Base-by-base conservation (phyloP, 2,888 invertebrate genomes). In the Dolichomitus sp. region DNA sequence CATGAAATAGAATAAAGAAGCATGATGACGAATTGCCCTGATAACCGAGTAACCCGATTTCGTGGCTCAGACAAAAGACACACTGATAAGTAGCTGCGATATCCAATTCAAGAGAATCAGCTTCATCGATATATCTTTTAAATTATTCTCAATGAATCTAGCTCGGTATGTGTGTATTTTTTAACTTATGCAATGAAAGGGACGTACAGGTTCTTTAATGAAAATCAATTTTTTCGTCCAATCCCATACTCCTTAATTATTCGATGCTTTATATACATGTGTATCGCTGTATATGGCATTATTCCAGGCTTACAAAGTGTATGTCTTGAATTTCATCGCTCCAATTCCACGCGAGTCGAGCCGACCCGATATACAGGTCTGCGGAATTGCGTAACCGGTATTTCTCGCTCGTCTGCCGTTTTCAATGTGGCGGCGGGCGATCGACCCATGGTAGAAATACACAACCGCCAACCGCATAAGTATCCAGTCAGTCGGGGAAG, bases 261-360 rank as follows among this genome's bases (percentile, higher is more conserved):
- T 17, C 9, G 50, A 19, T 2, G 50, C 50, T 19, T 6, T 19
- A 50, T 27, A 50, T n/a, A 69, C 27, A 17, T 37, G 7, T 17
- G 48, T 30, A 66, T n/a, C 17, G 30, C 30, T 33, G 23, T 50
- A 33, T 14, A 37, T 19, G 17, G 50, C n/a, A 70, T 54, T 59
- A 27, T 17, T 37, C 5, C 61, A 40, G 19, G 19, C n/a, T 69
- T 27, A 37, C 33, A 69, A 69, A 48, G 54, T 69, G 11, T 42
- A 61, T 42, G n/a, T 42, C 68, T 70, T 50, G 63, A 70, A 80
- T 70, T 75, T 45, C 63, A 17, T 69, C 27, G 80, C 63, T 75
- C 48, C 74, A 48, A 75, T 75, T 75, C 73, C 50, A 23, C 54
- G 48, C 74, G 54, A 63, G 54, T 17, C 59, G 17, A 23, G 61